Base-by-base conservation (phyloP, 2,888 invertebrate species). In the Zeuzera pyrina region DNA sequence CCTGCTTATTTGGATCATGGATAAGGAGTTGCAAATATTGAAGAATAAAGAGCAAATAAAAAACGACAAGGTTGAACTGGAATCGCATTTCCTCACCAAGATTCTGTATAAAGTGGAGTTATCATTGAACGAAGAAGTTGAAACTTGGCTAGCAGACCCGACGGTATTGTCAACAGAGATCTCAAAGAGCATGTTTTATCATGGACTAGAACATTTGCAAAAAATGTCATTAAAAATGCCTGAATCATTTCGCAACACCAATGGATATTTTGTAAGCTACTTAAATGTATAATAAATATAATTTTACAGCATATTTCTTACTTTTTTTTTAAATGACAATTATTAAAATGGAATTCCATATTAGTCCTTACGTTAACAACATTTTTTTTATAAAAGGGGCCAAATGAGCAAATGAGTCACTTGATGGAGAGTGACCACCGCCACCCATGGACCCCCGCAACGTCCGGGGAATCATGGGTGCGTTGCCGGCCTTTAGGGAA, bases 1-100 rank as follows among this genome's bases (percentile, higher is more conserved):
- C 52, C 40, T 89, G 14, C 58, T 88, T 2, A 60, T 89, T 26
- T 88, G 88, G 88, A 66, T 89, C 1, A 78, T 89, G 61, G 89
- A 89, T 48, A 87, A 85, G 46, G 79, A 86, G 36, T 58, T 89
- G 8, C 76, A 86, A 52, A 69, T 88, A 8, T 51, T 85, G 8
- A 64, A 67, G 36, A 69, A 70, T 27, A 61, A 38, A 22, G 56
- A 56, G 4, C 57, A 65, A 3, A 41, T 43, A 14, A 62, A 58
- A 35, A 52, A 55, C 3, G 53, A 45, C 38, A 67, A 70, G 10
- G 57, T 79, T 13, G 57, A 59, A 26, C 43, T 84, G n/a, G 66
- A 74, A 29, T 77, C 84, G 1, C 71, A 66, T 45, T 70, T 72
- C 35, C 76, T 87, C 8, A 85, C 85, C 0, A 88, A 88, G 60